Evolutionary conservation across 2,888 invertebrate species (phyloP).

Genomic region (Stramonita haemastoma): DNA sequence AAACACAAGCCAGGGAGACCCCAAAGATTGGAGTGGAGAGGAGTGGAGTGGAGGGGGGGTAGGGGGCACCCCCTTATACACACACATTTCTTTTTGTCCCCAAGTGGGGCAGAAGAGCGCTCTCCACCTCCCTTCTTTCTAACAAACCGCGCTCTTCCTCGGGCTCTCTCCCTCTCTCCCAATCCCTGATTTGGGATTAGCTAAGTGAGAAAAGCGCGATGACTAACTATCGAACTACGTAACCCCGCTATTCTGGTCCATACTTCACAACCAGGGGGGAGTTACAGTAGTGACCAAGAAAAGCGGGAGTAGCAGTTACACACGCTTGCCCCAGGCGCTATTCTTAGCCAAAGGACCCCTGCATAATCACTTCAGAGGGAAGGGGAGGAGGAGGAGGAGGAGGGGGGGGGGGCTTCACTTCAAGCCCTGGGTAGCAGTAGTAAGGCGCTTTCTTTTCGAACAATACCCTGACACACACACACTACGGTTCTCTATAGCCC

Average conservation of each 20-base stretch:
- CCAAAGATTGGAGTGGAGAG: too few relatives aligned
- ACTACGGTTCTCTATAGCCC: too few relatives aligned
- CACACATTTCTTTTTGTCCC: background rate
- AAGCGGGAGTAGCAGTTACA: background rate
- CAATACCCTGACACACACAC: background rate
- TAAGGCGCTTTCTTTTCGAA: background rate
- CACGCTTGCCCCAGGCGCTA: background rate
- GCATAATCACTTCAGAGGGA: background rate
- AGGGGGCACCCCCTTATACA: background rate
- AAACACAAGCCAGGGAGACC: slow-evolving; percentile 16
- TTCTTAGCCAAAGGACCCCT: background rate
- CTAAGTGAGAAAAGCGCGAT: background rate
- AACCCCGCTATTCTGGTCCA: background rate
- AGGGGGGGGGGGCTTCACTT: too few relatives aligned
- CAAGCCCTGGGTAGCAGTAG: background rate
- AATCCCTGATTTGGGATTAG: background rate
- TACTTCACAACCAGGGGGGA: too few relatives aligned
- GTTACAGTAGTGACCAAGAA: background rate
- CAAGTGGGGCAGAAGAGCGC: background rate
- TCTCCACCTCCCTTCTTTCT: background rate
- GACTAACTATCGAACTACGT: background rate
- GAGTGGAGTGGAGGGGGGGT: too few relatives aligned
- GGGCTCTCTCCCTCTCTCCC: background rate
- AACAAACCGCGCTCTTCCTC: background rate
- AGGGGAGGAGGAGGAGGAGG: too few relatives aligned